Conservation (phyloP, 2,113 vertebrate species). For the Macquaria ambigua region DNA sequence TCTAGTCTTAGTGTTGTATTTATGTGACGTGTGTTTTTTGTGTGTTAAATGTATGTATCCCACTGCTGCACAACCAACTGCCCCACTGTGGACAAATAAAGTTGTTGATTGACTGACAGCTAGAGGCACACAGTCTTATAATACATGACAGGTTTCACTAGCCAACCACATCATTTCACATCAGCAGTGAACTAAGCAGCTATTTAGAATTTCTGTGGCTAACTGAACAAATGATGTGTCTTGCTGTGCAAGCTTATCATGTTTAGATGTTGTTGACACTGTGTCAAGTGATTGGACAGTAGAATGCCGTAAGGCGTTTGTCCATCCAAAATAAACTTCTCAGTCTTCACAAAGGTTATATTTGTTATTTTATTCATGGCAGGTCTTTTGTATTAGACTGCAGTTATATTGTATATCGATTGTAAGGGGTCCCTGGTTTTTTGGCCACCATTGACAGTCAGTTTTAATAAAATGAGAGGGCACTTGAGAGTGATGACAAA, state of each 20-base stretch:
- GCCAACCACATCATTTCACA: not conserved
- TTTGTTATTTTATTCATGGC: not conserved
- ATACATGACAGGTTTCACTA: not conserved
- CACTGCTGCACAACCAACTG: too few relatives aligned
- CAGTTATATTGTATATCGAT: not conserved
- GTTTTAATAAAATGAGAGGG: not conserved
- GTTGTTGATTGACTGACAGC: not conserved
- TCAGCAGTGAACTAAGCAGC: not conserved
- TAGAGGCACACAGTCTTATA: not conserved
- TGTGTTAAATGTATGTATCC: too few relatives aligned
- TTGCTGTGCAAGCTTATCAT: not conserved
- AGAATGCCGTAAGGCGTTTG: not conserved
- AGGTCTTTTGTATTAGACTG: not conserved
- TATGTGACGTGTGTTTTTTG: too few relatives aligned
- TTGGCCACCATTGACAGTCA: not conserved
- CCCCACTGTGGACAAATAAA: too few relatives aligned
- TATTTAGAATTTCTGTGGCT: not conserved
- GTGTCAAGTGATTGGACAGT: not conserved
- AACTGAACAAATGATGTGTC: not conserved
- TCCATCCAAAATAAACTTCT: not conserved
- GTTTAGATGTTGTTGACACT: not conserved
- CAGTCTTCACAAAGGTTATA: not conserved
- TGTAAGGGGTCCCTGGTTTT: not conserved
- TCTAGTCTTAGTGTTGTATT: too few relatives aligned
- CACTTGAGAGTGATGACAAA: not conserved